phyloP scores from a whole-genome alignment of 2,888 invertebrate genomes.

The Calameuta pallipes region DNA sequence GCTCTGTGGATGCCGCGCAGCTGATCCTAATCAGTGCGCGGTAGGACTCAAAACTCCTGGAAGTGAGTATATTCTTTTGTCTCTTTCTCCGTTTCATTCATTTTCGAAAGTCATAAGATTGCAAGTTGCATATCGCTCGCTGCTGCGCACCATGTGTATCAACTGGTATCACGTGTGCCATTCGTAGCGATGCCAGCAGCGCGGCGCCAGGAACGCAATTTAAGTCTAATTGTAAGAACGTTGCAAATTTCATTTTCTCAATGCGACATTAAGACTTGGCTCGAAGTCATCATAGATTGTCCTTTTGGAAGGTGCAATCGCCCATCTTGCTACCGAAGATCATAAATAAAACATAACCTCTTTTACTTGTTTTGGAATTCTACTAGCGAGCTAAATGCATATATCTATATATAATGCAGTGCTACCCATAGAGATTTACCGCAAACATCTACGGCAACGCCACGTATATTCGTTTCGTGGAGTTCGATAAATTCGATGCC shows the following conservation, averaged over 20 bases:
- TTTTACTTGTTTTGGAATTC: constrained; percentile 56
- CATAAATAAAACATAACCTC: constrained; percentile 54
- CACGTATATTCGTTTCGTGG: no score
- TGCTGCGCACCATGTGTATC: no score
- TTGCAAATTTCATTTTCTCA: not conserved
- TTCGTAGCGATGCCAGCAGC: no score
- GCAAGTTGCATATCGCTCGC: no score
- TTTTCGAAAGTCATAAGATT: not conserved
- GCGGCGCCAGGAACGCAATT: not conserved
- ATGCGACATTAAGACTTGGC: not conserved
- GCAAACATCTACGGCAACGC: no score
- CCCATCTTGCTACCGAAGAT: constrained; percentile 15
- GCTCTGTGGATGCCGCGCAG: constrained; percentile 10
- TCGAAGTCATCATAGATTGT: no score
- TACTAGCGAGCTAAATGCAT: constrained; percentile 51
- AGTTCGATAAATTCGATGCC: no score
- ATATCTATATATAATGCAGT: constrained; percentile 54
- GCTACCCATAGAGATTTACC: not conserved
- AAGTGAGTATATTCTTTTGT: constrained; percentile 47
- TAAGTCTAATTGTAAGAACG: not conserved
- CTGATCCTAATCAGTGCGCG: constrained; percentile 39
- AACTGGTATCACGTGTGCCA: no score
- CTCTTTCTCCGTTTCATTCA: constrained; percentile 1
- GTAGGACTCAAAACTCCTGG: constrained; percentile 56
- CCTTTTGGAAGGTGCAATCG: no score